Base-by-base conservation (phyloP, 2,113 vertebrate species). In the Phoenicopterus ruber region DNA sequence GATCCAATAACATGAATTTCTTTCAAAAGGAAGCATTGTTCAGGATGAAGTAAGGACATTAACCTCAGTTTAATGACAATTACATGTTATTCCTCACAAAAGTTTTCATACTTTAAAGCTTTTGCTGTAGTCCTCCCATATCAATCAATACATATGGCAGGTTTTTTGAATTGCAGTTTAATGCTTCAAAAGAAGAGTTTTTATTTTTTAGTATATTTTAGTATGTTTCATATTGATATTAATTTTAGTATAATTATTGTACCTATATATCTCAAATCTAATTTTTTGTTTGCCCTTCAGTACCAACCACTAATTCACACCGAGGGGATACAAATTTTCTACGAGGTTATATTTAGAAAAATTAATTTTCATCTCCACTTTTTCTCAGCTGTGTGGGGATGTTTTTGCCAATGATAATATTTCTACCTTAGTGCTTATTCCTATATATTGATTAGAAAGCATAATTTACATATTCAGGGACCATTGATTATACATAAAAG, bases 401-500 rank as follows among this genome's bases (percentile, higher is more conserved):
- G 26, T 20, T 86, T 96, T 90, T 88, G 76, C 59, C 63, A 86
- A 77, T 47, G 63, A 66, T 62, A 94, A 82, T 72, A 90, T 73
- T 90, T 95, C 72, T 83, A 46, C 17, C 44, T 55, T 84, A 74
- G 31, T 40, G n/a, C 61, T 84, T 92, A 62, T 69, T 85, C 24
- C 82, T 88, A 47, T 74, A 71, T 82, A 95, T 95, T 88, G 86
- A 94, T 88, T 84, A 59, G 59, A 83, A 84, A 49, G 26, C 7
- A 47, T 29, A 3, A 63, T 95, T 90, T 93, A 90, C 72, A 94
- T 95, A 95, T 88, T 67, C 44, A 74, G 69, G 57, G 47, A 86
- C 69, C 93, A 93, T 86, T 78, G 80, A 95, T 81, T 86, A 54
- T 49, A 74, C 44, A 71, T 81, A 42, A 81, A 93, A 90, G 86